Base-by-base conservation (phyloP, 2,113 vertebrate species). In the Actenoides hombroni region DNA sequence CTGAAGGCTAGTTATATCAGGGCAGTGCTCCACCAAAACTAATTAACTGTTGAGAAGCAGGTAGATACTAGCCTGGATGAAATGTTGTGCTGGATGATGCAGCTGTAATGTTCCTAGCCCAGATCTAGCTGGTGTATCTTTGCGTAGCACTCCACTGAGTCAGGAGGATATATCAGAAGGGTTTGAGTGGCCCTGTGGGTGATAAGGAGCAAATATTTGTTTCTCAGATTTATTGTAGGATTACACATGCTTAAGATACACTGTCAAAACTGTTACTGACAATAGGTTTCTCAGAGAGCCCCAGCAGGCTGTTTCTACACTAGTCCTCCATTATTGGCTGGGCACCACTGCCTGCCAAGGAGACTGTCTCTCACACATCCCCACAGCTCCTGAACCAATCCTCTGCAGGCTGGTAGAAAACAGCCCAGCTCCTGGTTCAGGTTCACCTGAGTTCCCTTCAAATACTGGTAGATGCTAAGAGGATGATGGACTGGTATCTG, bases 151-250 rank as follows among this genome's bases (percentile, higher is more conserved):
- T 84, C 83, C 71, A 44, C 69, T 86, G 73, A 86, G 73, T 75
- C 73, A 82, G 86, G 39, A 68, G 73, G 51, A 21, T 57, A 6
- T 71, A 74, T 40, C 88, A 46, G 78, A 57, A 74, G 73, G 78
- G 61, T 86, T 89, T 88, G 53, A 86, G 61, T 37, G 74, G 77
- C 83, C 69, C 53, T 75, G 48, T 12, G 37, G 20, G n/a, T 86
- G 84, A 90, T 81, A 74, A 86, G 37, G 70, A 87, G 65, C 68
- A 92, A 90, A 86, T 88, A 92, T 31, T 88, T 88, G 79, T 92
- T 94, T 84, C 88, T 90, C 65, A 75, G 86, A 37, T 93, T 88
- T 90, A 21, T 68, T 78, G 60, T 40, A 23, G 65, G 73, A 65
- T 82, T 92, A 73, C 74, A 48, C 33, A 3, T 40, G 8, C 37